Conservation (phyloP, 2,113 vertebrate species). For the Ammodytes dubius region DNA sequence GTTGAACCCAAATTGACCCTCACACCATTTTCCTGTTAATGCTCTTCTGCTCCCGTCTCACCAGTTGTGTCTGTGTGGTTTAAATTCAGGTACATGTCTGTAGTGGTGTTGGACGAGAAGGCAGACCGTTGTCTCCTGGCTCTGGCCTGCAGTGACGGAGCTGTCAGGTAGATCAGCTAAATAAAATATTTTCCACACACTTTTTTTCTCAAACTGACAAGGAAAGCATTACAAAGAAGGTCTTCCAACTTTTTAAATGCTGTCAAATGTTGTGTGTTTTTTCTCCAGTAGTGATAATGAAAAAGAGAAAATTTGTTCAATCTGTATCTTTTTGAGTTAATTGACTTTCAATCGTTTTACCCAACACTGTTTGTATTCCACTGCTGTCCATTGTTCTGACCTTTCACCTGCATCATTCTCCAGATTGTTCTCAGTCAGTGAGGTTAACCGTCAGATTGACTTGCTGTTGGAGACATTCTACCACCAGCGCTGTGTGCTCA, state of each 20-base stretch:
- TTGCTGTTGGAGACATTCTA: constrained; percentile 92
- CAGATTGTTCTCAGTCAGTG: constrained; percentile 90
- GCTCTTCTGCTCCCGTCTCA: neutral
- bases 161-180: no score
- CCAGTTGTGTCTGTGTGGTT: constrained; percentile 36
- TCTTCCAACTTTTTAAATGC: neutral
- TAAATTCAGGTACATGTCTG: constrained; percentile 95
- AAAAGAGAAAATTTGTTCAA: neutral
- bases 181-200: neutral
- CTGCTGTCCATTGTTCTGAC: neutral
- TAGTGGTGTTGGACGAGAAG: constrained; percentile 78
- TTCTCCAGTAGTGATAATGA: neutral
- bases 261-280: neutral
- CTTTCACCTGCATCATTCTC: neutral
- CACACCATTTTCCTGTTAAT: neutral
- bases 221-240: neutral
- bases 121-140: constrained; percentile 82
- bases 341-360: neutral
- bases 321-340: neutral
- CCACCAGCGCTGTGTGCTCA: constrained; percentile 95
- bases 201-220: neutral
- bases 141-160: constrained; percentile 94
- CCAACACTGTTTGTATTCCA: neutral
- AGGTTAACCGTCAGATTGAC: constrained; percentile 80
- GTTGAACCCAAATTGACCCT: neutral